A percentile compares a stretch with the other conserved stretches of the same genome.
Conservation (phyloP, 2,113 vertebrate genomes). For the Microtus montanus region DNA sequence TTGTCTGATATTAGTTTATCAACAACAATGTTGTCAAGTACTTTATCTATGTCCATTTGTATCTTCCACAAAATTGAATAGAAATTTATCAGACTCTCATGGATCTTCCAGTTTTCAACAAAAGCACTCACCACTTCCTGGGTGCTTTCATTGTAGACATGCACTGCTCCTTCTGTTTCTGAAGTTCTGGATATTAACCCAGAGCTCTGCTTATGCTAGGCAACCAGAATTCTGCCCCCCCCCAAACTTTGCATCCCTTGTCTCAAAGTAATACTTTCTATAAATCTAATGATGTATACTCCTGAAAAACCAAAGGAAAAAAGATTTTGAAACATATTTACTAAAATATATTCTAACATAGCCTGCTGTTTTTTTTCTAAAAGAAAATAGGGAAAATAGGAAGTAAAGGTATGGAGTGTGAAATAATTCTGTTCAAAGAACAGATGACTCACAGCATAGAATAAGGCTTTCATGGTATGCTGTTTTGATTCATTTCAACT, state of each 20-base stretch:
- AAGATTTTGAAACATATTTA: not conserved
- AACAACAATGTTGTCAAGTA: not conserved
- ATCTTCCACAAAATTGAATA: not conserved
- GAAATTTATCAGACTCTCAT: too few species aligned
- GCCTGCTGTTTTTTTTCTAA: not conserved
- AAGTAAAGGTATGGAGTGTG: not conserved
- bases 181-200: not conserved
- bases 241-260: fast-evolving
- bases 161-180: too few species aligned
- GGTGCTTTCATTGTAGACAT: not conserved
- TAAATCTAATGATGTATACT: not conserved
- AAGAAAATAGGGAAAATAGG: not conserved
- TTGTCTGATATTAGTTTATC: not conserved
- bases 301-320: not conserved
- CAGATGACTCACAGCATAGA: not conserved
- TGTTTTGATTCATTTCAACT: not conserved
- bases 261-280: not conserved
- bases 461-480: not conserved
- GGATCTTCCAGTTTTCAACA: too few species aligned
- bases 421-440: not conserved
- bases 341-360: not conserved
- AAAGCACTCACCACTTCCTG: not conserved
- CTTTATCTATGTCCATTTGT: not conserved
- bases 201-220: not conserved
- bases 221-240: too few species aligned